These are phyloP conservation scores for Bothrops jararaca DNA, from an alignment of 2,113 vertebrate genomes.

Conservation along the genomic window DNA sequence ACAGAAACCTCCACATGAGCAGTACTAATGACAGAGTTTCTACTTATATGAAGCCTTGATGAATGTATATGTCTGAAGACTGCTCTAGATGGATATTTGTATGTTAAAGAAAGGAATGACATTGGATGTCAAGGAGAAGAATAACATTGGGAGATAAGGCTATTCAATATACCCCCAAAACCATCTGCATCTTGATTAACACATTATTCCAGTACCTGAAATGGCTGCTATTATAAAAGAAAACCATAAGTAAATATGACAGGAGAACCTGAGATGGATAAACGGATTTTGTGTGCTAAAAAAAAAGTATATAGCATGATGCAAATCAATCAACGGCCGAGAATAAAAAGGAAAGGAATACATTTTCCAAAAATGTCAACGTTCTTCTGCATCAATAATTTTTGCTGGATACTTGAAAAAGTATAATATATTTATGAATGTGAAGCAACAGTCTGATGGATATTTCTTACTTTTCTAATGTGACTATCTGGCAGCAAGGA, in stretches of 20 bases:
- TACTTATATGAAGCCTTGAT: background rate
- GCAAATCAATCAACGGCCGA: background rate
- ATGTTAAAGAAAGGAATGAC: background rate
- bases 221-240: background rate
- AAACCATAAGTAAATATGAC: background rate
- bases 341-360: background rate
- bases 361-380: slow-evolving; percentile 3
- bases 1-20: background rate
- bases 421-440: background rate
- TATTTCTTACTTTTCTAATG: slow-evolving; percentile 2
- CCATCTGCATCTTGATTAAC: background rate
- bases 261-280: background rate
- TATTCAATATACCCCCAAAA: background rate
- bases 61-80: background rate
- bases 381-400: slow-evolving; percentile 13
- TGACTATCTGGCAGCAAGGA: slow-evolving; percentile 30
- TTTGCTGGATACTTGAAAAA: background rate
- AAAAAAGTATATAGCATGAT: background rate
- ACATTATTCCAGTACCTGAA: background rate
- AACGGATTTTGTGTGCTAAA: background rate
- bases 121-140: background rate
- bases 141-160: background rate
- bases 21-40: background rate
- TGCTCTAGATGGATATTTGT: background rate
- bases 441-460: background rate